Evolutionary conservation across 1,140 invertebrate genomes (phyloP).

Genomic region (Drosophila bipectinata): DNA sequence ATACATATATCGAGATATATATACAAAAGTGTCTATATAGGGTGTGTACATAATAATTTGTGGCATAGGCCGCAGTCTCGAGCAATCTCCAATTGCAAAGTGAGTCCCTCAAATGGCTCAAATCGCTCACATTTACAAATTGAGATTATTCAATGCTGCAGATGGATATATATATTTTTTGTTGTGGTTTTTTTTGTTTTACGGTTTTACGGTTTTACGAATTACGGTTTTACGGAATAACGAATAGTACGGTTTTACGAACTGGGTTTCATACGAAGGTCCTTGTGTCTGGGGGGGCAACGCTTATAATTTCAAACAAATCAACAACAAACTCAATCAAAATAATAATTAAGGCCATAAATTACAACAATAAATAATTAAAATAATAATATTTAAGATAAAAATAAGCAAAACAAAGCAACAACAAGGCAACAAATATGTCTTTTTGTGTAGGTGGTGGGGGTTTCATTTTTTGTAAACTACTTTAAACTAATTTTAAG

Average conservation of each 20-base stretch:
- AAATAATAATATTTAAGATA: background rate
- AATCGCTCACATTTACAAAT: slow-evolving; percentile 84
- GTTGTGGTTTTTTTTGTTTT: slow-evolving; percentile 4
- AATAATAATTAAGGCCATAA: background rate
- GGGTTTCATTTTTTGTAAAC: background rate
- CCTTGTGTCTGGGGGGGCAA: background rate
- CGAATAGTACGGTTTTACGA: slow-evolving; percentile 37
- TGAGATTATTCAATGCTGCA: slow-evolving; percentile 84
- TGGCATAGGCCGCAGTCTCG: slow-evolving; percentile 78
- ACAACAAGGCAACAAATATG: slow-evolving; percentile 14
- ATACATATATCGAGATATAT: slow-evolving; percentile 73
- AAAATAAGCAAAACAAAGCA: slow-evolving; percentile 5
- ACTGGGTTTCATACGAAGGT: slow-evolving; percentile 26
- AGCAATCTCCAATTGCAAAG: slow-evolving; percentile 84
- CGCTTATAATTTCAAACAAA: slow-evolving; percentile 4
- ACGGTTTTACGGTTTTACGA: slow-evolving; percentile 26
- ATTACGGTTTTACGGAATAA: slow-evolving; percentile 49
- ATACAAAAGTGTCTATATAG: slow-evolving; percentile 35
- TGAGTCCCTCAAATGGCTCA: slow-evolving; percentile 75
- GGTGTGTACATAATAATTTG: slow-evolving; percentile 68
- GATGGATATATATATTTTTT: slow-evolving; percentile 44
- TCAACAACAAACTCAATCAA: slow-evolving; percentile 8
- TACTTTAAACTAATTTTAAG: background rate
- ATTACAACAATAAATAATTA: slow-evolving; percentile 5
- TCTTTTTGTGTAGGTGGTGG: background rate